Evolutionary conservation across 35 echinoderm and acorn worm genomes (phyloP), one percentile per base, ranked within the genome.

Genomic region (Ophiothrix spiculata): DNA sequence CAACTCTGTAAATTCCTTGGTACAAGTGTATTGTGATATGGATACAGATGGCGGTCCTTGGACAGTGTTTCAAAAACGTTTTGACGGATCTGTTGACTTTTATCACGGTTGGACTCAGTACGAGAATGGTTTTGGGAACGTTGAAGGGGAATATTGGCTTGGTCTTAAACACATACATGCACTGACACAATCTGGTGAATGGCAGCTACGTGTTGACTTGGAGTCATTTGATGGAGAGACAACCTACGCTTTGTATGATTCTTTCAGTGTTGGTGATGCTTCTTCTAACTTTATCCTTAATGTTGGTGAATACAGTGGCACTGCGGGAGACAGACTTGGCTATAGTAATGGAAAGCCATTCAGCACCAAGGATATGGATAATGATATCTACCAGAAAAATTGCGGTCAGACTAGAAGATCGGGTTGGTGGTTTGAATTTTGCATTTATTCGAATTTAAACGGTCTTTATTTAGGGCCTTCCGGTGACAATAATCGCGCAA

Each of bases 181-280:
- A 35, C 17, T 85, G 28, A 79, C 80, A 19, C 83, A 75, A 0
- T 77, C 87, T 32, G 81, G 79, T 23, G 79, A 84, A 21, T 93
- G 88, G 75, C 83, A 90, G 42, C 91, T 97, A 0, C 73, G 86
- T 0, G 69, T 97, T 35, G 82, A 79, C 28, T 56, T 97, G 32
- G 88, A 81, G 32, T 84, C 86, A 73, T 90, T 87, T 49, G 82
- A 90, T 39, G 79, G 76, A 17, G 74, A 80, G 13, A 87, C 82
- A 21, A 77, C 79, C 31, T 88, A 78, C 41, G 94, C 94, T 0
- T 38, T 81, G 17, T 97, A 97, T 56, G 83, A 76, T 40, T 17
- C 40, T 0, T 97, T 97, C 56, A 32, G 80, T 32, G 56, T 93
- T 3, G 56, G 56, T 0, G 85, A 92, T 36, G 91, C 25, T 4